Evolutionary conservation across 2,113 vertebrate genomes (phyloP), one percentile per base, ranked within the genome.

Genomic region (Dicerorhinus sumatrensis): DNA sequence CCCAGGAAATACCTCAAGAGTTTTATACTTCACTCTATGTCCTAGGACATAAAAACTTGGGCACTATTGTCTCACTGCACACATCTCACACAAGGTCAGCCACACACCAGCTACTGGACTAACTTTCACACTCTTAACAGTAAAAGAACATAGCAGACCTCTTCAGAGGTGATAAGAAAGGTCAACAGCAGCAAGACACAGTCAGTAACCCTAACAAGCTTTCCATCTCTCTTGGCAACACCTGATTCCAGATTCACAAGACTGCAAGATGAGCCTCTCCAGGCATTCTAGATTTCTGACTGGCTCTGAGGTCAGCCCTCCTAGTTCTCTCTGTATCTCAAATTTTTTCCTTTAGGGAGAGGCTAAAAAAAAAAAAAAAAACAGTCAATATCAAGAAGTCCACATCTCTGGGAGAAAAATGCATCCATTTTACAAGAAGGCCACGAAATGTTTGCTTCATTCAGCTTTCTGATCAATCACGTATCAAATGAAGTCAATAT

Each of bases 251-350:
- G 90, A 97, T 93, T 63, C 48, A 42, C 10, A 92, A 25, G 58
- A 83, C 16, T 80, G 48, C 77, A 93, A 96, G 60, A 89, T 75
- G 70, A 97, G 72, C 62, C 79, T 90, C 36, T 80, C 6, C 20
- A 27, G 81, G 62, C 36, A 95, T 65, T 97, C 86, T 79, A 96
- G 76, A 79, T 94, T 96, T 94, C 87, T 72, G 65, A 80, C n/a
- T 60, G 58, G 56, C 79, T 92, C 36, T 77, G 62, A 87, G 4
- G 48, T 92, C 20, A 60, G 46, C 39, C 27, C 17, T 65, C 16
- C 12, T 17, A 93, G 48, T 77, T 96, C 51, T 95, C 75, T 65
- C 29, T 62, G 58, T 46, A 79, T 25, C 62, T 96, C 76, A 95
- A 89, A 16, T 39, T 62, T 70, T 62, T 70, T 67, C 75, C 75